Evolutionary conservation across 30 jellyfish, hydroid and myxozoan genomes (phyloP).

Genomic region (Nemopilema nomurai): DNA sequence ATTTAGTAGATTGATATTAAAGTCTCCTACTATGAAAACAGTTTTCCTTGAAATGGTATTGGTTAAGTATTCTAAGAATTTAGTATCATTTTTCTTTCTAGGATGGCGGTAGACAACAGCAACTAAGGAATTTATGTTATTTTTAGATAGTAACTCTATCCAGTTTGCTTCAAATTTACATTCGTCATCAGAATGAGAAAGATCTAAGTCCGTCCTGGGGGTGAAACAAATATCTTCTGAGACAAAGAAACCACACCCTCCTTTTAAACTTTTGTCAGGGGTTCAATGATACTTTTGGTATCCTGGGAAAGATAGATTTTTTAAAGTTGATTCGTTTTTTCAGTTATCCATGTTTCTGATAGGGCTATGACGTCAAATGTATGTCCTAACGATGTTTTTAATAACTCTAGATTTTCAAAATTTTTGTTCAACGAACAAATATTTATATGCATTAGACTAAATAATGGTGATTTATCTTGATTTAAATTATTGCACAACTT

Average conservation of each 20-base stretch:
- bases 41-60: slow-evolving; percentile 7
- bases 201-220: slow-evolving; percentile 23
- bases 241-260: slow-evolving; percentile 57
- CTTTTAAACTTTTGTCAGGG: slow-evolving; percentile 13
- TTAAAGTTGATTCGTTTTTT: not conserved
- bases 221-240: too few relatives aligned
- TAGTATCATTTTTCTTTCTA: slow-evolving; percentile 19
- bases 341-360: slow-evolving; percentile 28
- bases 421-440: slow-evolving; percentile 21
- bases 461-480: slow-evolving; percentile 2
- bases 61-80: slow-evolving; percentile 33
- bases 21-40: slow-evolving; percentile 19
- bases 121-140: slow-evolving; percentile 9
- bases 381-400: not conserved
- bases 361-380: slow-evolving; percentile 42
- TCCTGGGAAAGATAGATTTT: not conserved
- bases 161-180: slow-evolving; percentile 51
- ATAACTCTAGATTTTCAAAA: not conserved
- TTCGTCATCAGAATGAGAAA: slow-evolving; percentile 17
- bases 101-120: slow-evolving; percentile 59
- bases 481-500: slow-evolving; percentile 11
- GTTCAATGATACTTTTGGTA: slow-evolving; percentile 17
- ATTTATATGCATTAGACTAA: slow-evolving; percentile 22
- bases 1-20: too few relatives aligned
- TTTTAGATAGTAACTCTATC: slow-evolving; percentile 31